Base-by-base conservation (phyloP, 1,140 invertebrate species). In the Nautilus pompilius region DNA sequence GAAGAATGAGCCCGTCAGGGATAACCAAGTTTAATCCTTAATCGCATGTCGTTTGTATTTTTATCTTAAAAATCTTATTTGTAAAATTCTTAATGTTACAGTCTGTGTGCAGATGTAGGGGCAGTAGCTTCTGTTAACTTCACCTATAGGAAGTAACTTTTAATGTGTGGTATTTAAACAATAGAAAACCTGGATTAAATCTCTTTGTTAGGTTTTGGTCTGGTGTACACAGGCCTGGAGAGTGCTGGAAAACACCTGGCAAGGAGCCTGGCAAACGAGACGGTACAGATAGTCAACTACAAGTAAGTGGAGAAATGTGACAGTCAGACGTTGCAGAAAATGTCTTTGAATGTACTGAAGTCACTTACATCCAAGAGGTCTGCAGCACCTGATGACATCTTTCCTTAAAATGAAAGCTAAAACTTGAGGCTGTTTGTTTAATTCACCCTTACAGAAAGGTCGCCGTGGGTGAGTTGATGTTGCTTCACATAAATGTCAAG, bases 161-260 rank as follows among this genome's bases (percentile, higher is more conserved):
- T 22, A 20, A 8, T 53, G 8, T 53, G 10, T 17, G 6, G 17
- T 53, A 10, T 53, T 17, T 26, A 24, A 20, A 24, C 2, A 54
- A 26, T 5, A 6, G 17, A 8, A 20, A 2, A 17, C 3, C 6
- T 24, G n/a, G 1, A 22, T 63, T 51, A 48, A n/a, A 60, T 20
- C 61, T 63, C 48, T 66, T 65, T 20, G n/a, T n/a, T 63, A 82
- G 83, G 89, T 4, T 88, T 90, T 72, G 84, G 83, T 5, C 89
- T 88, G 10, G 83, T 91, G 6, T 90, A 89, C 67, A 78, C 85
- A 70, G 84, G 88, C 56, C 67, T 91, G n/a, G 89, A 91, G 71
- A 78, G 82, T 59, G 88, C 89, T 13, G 89, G 88, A 6, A 83
- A 81, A 56, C 86, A 88, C 41, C 76, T 91, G 53, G 89, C 87